Conservation (phyloP, 2,113 vertebrate genomes). For the Anguilla japonica region DNA sequence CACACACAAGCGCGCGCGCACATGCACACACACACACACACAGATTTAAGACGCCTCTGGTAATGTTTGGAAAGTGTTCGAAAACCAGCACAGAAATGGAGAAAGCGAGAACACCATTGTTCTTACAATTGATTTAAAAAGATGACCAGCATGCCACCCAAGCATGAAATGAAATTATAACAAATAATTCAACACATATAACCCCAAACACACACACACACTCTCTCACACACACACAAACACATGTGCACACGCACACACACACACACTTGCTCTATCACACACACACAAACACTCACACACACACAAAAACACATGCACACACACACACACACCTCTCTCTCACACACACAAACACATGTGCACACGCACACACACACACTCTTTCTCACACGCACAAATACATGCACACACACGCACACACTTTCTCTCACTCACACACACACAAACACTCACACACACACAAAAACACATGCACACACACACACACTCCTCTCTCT, state of each 20-base stretch:
- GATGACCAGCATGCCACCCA: too few relatives aligned
- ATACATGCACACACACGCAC: not conserved
- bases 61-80: too few relatives aligned
- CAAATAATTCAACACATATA: too few relatives aligned
- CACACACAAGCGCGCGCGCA: too few relatives aligned
- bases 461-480: not conserved
- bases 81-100: too few relatives aligned
- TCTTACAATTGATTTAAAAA: too few relatives aligned
- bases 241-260: not conserved
- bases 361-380: not conserved
- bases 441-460: constrained; percentile 23
- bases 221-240: not conserved
- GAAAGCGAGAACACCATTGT: too few relatives aligned
- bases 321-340: constrained; percentile 1
- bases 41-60: too few relatives aligned
- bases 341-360: constrained; percentile 13
- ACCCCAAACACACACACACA: not conserved
- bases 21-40: too few relatives aligned
- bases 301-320: not conserved
- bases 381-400: too few relatives aligned
- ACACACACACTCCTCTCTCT: constrained; percentile 5
- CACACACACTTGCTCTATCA: not conserved
- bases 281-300: not conserved
- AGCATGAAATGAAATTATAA: too few relatives aligned
- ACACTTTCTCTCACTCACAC: not conserved